A percentile compares a stretch with the other conserved stretches of the same genome.
These are phyloP conservation scores for Lasioglossum baleicum DNA, from an alignment of 1,140 invertebrate species.

Conservation along the genomic window DNA sequence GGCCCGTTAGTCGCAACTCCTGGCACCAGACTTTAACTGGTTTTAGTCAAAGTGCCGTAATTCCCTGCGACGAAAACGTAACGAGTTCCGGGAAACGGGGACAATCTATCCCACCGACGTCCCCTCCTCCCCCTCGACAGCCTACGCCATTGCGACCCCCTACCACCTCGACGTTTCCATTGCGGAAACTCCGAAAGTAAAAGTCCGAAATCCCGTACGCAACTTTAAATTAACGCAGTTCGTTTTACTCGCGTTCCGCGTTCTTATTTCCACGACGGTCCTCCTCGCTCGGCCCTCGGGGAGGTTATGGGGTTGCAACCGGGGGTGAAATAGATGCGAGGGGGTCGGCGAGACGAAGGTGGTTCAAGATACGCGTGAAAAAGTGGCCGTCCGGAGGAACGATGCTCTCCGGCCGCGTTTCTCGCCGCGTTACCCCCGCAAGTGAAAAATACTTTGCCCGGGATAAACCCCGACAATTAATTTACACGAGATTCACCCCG, in stretches of 20 bases:
- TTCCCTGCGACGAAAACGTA: conserved; percentile 61
- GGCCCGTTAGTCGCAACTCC: conserved; percentile 60
- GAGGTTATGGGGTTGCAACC: neutral
- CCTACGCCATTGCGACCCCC: neutral
- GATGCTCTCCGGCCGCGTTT: neutral
- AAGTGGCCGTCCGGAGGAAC: neutral
- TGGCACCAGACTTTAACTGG: conserved; percentile 60
- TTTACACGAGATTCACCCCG: conserved; percentile 47
- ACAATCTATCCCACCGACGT: conserved; percentile 30
- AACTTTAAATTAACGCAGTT: conserved; percentile 71
- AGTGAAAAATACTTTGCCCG: conserved; percentile 12
- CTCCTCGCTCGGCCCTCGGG: neutral
- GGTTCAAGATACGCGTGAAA: conserved; percentile 15
- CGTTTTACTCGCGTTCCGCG: conserved; percentile 49
- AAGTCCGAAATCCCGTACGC: conserved; percentile 64
- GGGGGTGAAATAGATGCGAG: neutral
- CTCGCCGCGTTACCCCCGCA: neutral
- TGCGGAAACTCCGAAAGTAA: conserved; percentile 58
- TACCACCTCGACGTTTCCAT: neutral
- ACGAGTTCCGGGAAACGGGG: conserved; percentile 57
- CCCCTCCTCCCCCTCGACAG: too few species aligned
- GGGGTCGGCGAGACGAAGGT: neutral
- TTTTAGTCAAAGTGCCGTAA: conserved; percentile 63
- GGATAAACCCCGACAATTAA: conserved; percentile 44
- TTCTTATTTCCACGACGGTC: conserved; percentile 26